Base-by-base conservation (phyloP, 2,113 vertebrate genomes). In the Anoplopoma fimbria region DNA sequence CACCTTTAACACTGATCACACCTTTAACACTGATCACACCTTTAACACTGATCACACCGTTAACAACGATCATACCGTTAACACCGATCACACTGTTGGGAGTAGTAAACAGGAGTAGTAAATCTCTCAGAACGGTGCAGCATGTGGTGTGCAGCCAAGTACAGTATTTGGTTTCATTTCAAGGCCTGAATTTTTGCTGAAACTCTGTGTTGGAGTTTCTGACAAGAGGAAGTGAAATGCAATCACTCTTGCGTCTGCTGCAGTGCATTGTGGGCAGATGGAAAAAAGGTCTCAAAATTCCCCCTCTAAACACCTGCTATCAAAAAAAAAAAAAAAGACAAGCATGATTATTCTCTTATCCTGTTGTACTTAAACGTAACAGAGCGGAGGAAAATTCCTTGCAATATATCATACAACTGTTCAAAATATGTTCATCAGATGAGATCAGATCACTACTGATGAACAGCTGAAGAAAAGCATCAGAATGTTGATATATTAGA, bases 171-270 rank as follows among this genome's bases (percentile, higher is more conserved):
- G 33, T 76, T 76, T 69, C 27, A 36, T 63, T 82, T 69, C 5
- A 17, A 31, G 40, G n/a, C 19, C 60, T n/a, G 33, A 4, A n/a
- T 12, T n/a, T 23, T 64, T 38, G 21, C 63, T 57, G 73, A 76
- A 40, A 75, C 53, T 75, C 14, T 69, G n/a, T 33, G 31, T 62
- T n/a, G 42, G 64, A 63, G 21, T 70, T 77, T 77, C 23, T 49
- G 36, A 71, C n/a, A 58, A 42, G 57, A 63, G 81, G 81, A 83
- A 77, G 74, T 77, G 53, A 71, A 36, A 70, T 34, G 10, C 38
- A 45, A 42, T 38, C 14, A 21, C 10, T n/a, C n/a, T n/a, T 62
- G 14, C 2, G 14, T 62, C 42, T 53, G 45, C 49, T 57, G 78
- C 49, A 67, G 61, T 65, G 23, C 29, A 65, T 58, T 72, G 13